Evolutionary conservation across 23 tunicate species (phyloP).

Genomic region (Phallusia fumigata): DNA sequence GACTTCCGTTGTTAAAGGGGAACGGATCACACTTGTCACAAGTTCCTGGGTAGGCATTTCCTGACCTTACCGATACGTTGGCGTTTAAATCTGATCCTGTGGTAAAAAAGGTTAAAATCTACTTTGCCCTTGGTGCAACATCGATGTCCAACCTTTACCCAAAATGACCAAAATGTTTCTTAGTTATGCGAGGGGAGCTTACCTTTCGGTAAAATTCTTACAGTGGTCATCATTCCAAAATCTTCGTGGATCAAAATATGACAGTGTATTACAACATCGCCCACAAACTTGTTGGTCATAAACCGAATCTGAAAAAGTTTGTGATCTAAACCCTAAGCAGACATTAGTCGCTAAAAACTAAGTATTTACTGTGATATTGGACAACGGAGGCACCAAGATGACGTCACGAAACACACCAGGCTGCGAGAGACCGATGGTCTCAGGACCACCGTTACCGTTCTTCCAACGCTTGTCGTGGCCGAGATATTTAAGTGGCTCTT

Average conservation of each 20-base stretch:
- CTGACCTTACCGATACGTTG: slow-evolving; percentile 2
- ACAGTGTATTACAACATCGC: slow-evolving; percentile 46
- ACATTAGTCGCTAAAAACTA: too few relatives aligned
- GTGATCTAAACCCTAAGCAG: too few relatives aligned
- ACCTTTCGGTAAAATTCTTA: slow-evolving; percentile 34
- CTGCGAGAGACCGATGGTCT: slow-evolving; percentile 35
- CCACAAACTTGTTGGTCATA: slow-evolving; percentile 38
- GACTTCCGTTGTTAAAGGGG: slow-evolving; percentile 6
- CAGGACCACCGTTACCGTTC: not conserved
- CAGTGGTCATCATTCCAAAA: slow-evolving; percentile 58
- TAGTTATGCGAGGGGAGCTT: not conserved
- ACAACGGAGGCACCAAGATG: slow-evolving; percentile 42
- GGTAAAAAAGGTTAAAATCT: too few relatives aligned
- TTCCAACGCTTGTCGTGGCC: slow-evolving; percentile 29
- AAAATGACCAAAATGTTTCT: too few relatives aligned
- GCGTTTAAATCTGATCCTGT: not conserved
- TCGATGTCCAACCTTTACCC: too few relatives aligned
- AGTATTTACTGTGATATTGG: slow-evolving; percentile 16
- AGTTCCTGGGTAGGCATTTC: slow-evolving; percentile 25
- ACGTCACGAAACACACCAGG: slow-evolving; percentile 43
- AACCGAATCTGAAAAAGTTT: slow-evolving; percentile 52
- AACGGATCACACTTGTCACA: slow-evolving; percentile 13
- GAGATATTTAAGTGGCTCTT: slow-evolving; percentile 20
- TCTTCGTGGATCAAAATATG: slow-evolving; percentile 47
- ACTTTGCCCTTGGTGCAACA: too few relatives aligned